These are phyloP conservation scores for Himantopus leucocephalus DNA, from an alignment of 2,113 vertebrate genomes.

Conservation along the genomic window DNA sequence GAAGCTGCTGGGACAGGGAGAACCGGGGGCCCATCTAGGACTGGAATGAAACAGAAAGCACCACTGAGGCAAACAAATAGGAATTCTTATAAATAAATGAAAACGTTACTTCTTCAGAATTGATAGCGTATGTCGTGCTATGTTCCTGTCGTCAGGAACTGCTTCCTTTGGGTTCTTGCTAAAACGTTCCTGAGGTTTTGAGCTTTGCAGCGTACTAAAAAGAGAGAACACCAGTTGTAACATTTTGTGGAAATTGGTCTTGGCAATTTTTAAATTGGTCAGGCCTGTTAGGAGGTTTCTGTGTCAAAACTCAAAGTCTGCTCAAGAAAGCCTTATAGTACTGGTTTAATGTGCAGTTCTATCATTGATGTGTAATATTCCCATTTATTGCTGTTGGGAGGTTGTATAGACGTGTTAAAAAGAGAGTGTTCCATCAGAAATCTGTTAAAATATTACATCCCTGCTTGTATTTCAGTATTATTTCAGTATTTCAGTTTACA, in stretches of 20 bases:
- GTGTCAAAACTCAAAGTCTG: not conserved
- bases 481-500: not conserved
- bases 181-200: not conserved
- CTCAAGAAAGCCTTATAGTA: not conserved
- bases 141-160: not conserved
- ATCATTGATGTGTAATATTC: not conserved
- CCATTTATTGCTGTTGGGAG: not conserved
- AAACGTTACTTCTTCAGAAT: not conserved
- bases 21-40: not conserved
- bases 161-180: not conserved
- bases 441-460: not conserved
- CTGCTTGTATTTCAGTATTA: not conserved
- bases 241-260: not conserved
- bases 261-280: not conserved
- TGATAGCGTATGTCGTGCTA: accelerated
- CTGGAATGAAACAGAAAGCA: not conserved
- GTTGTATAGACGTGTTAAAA: not conserved
- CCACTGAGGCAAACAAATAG: not conserved
- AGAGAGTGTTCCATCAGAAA: not conserved
- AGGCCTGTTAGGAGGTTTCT: not conserved
- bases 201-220: not conserved
- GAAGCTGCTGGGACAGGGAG: not conserved
- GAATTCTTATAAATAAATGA: not conserved
- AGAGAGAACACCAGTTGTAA: not conserved
- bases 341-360: not conserved